A percentile compares a stretch with the other conserved stretches of the same genome.
phyloP scores from a whole-genome alignment of 1,140 invertebrate genomes.

The Phortica variegata region DNA sequence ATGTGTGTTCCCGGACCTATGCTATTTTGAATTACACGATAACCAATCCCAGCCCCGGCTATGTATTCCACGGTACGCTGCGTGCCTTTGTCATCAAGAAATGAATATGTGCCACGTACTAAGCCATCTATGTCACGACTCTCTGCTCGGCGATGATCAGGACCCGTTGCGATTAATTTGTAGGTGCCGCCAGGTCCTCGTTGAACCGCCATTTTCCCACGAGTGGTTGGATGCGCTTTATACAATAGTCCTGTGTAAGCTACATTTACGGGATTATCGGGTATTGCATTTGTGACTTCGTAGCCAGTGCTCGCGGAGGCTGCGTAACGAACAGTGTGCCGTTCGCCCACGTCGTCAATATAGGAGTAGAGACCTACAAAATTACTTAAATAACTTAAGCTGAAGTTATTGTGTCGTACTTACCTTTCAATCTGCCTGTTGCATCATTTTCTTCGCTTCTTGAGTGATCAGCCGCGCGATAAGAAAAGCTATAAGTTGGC shows the following conservation, averaged over 20 bases:
- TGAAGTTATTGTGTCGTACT: constrained; percentile 1
- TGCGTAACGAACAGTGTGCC: constrained; percentile 71
- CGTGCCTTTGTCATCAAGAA: constrained; percentile 71
- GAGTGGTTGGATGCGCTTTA: constrained; percentile 39
- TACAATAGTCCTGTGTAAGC: constrained; percentile 48
- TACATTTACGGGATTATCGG: constrained; percentile 60
- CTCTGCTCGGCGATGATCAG: constrained; percentile 71
- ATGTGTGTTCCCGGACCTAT: constrained; percentile 49
- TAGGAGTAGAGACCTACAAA: constrained; percentile 65
- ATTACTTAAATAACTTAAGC: not conserved
- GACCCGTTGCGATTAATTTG: constrained; percentile 69
- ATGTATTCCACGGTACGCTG: constrained; percentile 73
- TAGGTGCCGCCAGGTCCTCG: constrained; percentile 45
- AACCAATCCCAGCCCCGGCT: constrained; percentile 73
- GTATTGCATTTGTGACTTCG: constrained; percentile 69
- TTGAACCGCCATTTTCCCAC: constrained; percentile 49
- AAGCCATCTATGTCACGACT: constrained; percentile 68
- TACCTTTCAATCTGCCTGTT: constrained; percentile 63
- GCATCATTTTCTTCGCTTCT: constrained; percentile 67
- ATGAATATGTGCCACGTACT: constrained; percentile 72
- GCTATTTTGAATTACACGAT: constrained; percentile 62
- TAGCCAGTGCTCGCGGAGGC: constrained; percentile 72
- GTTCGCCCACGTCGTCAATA: constrained; percentile 70
- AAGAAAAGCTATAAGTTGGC: constrained; percentile 69
- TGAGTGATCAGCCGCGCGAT: constrained; percentile 65